Base-by-base conservation (phyloP, 2,888 invertebrate species). In the Pherbina coryleti region DNA sequence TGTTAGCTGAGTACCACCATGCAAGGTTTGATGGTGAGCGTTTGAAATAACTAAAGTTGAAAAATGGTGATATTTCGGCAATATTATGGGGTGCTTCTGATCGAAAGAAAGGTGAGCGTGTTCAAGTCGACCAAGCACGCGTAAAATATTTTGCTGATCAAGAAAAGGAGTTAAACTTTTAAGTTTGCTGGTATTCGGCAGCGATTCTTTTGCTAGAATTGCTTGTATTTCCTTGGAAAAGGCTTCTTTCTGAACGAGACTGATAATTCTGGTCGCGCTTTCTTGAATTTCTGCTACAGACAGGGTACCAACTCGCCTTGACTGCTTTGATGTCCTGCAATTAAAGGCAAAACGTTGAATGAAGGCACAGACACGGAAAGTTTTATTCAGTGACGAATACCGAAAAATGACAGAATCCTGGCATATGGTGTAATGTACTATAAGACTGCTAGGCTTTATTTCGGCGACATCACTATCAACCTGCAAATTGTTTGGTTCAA, bases 1-100 rank as follows among this genome's bases (percentile, higher is more conserved):
- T 19, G 76, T 76, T 5, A 78, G 44, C 31, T 78, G 57, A 1
- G 62, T 34, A 60, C 76, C 78, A n/a, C 75, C 75, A 37, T 78
- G 78, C 31, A 78, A 37, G 5, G 78, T 78, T 14, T 19, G 44
- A 19, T 34, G 14, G 69, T 78, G 78, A 11, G 77, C 66, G 55
- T 66, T n/a, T 5, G 17, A 14, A 28, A 77, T 72, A 17, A 77
- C 55, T 19, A 77, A 9, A 7, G 53, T 14, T 11, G 72, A 71
- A 31, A 76, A 76, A 25, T 76, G 71, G n/a, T 76, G 76, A 71
- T 11, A 7, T 4, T 60, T 76, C 8, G 76, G 76, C 44, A 67
- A 25, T 14, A 76, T 55, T 1, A 76, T 53, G 14, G 44, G 76
- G 22, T 76, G 76, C 49, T 64, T 74, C 17, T 64, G 62, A 51